These are phyloP conservation scores for Rugalucina vietnamica DNA, from an alignment of 2,888 invertebrate species.

Conservation along the genomic window DNA sequence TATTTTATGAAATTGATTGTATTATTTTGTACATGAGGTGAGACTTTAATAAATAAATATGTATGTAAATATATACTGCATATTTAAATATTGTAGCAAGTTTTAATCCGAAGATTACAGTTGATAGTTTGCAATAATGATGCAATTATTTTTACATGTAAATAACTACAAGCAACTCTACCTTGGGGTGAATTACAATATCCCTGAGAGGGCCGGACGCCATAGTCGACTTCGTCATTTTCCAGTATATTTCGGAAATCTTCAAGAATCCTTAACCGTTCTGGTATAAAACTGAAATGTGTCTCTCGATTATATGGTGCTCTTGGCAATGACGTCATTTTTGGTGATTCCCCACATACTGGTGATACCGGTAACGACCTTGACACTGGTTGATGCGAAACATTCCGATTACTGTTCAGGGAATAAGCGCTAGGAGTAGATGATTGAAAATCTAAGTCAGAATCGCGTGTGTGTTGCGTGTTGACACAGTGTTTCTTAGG, in stretches of 20 bases:
- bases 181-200: neutral
- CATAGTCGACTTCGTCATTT: conserved; percentile 15
- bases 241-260: neutral
- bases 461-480: no score
- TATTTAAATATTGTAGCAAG: no score
- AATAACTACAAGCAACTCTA: no score
- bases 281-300: neutral
- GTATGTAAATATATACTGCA: no score
- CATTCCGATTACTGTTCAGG: conserved; percentile 69
- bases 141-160: no score
- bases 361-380: conserved; percentile 65
- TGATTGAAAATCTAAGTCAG: neutral
- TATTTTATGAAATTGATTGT: no score
- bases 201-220: conserved; percentile 44
- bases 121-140: no score
- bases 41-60: no score
- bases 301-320: neutral
- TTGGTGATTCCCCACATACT: conserved; percentile 31
- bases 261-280: neutral
- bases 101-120: no score
- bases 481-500: neutral
- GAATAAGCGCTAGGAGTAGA: neutral
- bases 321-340: neutral
- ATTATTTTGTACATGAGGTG: no score
- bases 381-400: conserved; percentile 64